Evolutionary conservation across 2,797 vertebrate genomes (phyloP), one percentile per base, ranked within the genome.

Genomic region (Melanotaenia pygmaea): DNA sequence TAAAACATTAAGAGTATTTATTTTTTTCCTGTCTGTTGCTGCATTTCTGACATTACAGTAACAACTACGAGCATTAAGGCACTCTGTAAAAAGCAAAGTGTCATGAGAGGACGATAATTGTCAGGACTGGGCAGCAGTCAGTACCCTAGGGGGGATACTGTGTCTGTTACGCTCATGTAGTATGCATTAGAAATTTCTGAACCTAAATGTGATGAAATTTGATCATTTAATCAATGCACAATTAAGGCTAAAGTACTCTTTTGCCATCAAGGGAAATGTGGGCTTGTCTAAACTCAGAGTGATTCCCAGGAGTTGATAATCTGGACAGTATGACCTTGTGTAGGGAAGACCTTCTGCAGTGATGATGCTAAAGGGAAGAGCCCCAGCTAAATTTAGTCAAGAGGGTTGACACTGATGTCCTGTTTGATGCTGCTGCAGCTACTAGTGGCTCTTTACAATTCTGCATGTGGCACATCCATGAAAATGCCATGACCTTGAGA

Each of bases 401-500:
- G 69, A 38, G 58, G 72, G 74, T 65, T 75, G 66, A 78, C 72
- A 62, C 72, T 67, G 74, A 82, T 71, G 80, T 70, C 76, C 76
- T 4, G 24, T 73, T 70, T 72, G 14, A 66, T 73, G 47, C 61
- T 66, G 16, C 65, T 73, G 73, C 65, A 65, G 68, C 74, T 68
- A 74, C 45, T 64, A 45, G 59, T 61, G 72, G 35, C 59, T 66
- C 71, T 80, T 57, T 70, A 69, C 70, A 74, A 79, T 84, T 85
- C 69, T 84, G 61, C 54, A 82, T 77, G 72, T 13, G 72, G 67
- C 37, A 32, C 59, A 67, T 69, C 80, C 75, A 74, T 87, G 74
- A 79, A 89, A 77, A 85, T 65, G 60, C 61, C 62, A 5, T 77
- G 83, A 92, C 91, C 90, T 93, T 93, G 89, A 89, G 74, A 64